A percentile compares a stretch with the other conserved stretches of the same genome.
phyloP scores from a whole-genome alignment of 2,888 invertebrate species.

The Cyrtodaria siliqua region DNA sequence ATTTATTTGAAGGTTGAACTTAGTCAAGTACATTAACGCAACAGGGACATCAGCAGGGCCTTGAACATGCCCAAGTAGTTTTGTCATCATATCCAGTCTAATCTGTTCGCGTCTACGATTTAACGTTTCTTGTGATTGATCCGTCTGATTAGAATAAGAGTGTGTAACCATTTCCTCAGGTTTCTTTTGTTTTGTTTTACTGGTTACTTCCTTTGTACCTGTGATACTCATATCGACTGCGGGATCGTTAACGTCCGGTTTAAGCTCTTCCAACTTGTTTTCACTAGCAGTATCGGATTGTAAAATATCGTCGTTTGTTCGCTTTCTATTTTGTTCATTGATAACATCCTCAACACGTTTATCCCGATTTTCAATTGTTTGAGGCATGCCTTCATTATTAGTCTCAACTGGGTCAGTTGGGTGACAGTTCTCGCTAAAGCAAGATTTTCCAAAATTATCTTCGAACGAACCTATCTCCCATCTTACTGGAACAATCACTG shows the following conservation, averaged over 20 bases:
- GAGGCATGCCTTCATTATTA: no score
- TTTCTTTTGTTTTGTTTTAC: no score
- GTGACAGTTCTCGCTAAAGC: conserved; percentile 11
- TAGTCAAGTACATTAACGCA: background rate
- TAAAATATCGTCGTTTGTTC: background rate
- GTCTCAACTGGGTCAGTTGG: no score
- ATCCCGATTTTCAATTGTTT: no score
- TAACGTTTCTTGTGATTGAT: background rate
- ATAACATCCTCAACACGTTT: no score
- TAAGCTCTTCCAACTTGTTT: background rate
- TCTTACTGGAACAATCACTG: conserved; percentile 13
- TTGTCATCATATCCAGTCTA: conserved; percentile 3
- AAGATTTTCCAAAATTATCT: background rate
- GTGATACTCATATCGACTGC: no score
- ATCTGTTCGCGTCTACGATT: conserved; percentile 1
- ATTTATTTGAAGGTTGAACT: background rate
- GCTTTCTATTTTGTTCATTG: no score
- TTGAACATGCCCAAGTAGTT: background rate
- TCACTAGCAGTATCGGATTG: no score
- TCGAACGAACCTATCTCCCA: conserved; percentile 14
- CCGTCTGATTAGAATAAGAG: no score
- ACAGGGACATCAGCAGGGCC: conserved; percentile 9
- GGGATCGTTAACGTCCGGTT: no score
- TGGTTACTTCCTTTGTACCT: no score
- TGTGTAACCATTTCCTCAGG: no score